These are phyloP conservation scores for Eristalis tenax DNA, from an alignment of 2,888 invertebrate species.

Conservation along the genomic window DNA sequence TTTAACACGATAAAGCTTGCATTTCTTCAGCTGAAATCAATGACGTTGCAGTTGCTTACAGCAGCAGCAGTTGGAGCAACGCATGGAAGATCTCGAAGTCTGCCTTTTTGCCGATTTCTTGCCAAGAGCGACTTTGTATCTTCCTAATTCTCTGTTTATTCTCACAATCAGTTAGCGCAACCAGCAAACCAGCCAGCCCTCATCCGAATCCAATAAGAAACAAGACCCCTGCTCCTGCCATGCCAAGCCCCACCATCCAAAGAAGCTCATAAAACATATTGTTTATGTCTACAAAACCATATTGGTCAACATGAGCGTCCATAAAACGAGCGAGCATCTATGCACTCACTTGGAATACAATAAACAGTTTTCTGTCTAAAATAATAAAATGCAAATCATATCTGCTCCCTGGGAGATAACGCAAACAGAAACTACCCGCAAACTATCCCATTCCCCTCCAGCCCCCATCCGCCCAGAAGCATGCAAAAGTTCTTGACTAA, in stretches of 20 bases:
- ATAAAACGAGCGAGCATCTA: background rate
- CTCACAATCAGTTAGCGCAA: no score
- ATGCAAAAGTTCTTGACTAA: slow-evolving; percentile 55
- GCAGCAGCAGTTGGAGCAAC: no score
- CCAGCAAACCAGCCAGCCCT: no score
- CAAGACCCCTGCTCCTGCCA: background rate
- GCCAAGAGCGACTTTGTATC: no score
- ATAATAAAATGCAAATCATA: slow-evolving; percentile 70
- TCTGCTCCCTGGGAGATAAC: slow-evolving; percentile 48
- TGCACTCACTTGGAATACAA: slow-evolving; percentile 7
- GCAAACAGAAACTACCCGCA: slow-evolving; percentile 53
- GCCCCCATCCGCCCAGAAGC: background rate
- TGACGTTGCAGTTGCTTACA: no score
- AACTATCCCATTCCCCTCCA: slow-evolving; percentile 39
- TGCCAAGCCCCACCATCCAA: background rate
- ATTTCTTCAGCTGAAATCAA: no score
- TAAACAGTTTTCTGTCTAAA: slow-evolving; percentile 47
- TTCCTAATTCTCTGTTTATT: no score
- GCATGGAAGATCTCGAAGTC: no score
- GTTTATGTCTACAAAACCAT: slow-evolving; percentile 1
- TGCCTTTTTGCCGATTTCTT: no score
- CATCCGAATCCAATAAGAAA: background rate
- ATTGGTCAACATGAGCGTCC: slow-evolving; percentile 5
- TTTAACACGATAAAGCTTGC: no score
- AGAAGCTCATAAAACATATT: background rate